phyloP scores from a whole-genome alignment of 2,888 invertebrate species.

The Luperina testacea region DNA sequence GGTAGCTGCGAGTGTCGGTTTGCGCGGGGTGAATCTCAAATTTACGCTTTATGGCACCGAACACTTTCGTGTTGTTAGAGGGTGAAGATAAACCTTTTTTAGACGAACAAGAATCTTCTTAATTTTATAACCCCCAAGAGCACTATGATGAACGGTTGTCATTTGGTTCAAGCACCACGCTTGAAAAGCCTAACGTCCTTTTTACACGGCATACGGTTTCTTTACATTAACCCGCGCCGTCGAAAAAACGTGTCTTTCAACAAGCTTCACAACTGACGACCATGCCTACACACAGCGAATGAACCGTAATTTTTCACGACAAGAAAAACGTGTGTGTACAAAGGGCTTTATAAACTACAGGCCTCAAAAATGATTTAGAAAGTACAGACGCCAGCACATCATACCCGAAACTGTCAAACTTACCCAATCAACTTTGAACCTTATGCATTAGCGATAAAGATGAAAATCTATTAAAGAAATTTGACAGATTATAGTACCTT shows the following conservation, averaged over 20 bases:
- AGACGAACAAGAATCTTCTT: background rate
- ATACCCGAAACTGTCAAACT: too few species aligned
- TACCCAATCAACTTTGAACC: too few species aligned
- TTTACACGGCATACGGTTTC: background rate
- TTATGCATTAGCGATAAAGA: too few species aligned
- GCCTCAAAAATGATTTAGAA: background rate
- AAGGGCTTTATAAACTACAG: background rate
- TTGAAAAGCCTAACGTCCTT: background rate
- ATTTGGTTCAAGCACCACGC: background rate
- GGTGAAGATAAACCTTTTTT: slow-evolving; percentile 13
- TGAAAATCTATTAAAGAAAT: too few species aligned
- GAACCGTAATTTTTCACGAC: too few species aligned
- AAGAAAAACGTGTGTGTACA: background rate
- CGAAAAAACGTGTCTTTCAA: background rate
- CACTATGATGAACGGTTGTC: background rate
- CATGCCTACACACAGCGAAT: background rate
- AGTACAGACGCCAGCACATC: too few species aligned
- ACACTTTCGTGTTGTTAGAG: slow-evolving; percentile 23
- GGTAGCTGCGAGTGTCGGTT: slow-evolving; percentile 61
- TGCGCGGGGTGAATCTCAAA: slow-evolving; percentile 72
- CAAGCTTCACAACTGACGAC: background rate
- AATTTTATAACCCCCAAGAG: slow-evolving; percentile 15
- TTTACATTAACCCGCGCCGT: background rate
- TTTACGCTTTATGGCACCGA: slow-evolving; percentile 60
- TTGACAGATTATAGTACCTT: too few species aligned